These are phyloP conservation scores for Arge pagana DNA, from an alignment of 2,888 invertebrate genomes.

Conservation along the genomic window DNA sequence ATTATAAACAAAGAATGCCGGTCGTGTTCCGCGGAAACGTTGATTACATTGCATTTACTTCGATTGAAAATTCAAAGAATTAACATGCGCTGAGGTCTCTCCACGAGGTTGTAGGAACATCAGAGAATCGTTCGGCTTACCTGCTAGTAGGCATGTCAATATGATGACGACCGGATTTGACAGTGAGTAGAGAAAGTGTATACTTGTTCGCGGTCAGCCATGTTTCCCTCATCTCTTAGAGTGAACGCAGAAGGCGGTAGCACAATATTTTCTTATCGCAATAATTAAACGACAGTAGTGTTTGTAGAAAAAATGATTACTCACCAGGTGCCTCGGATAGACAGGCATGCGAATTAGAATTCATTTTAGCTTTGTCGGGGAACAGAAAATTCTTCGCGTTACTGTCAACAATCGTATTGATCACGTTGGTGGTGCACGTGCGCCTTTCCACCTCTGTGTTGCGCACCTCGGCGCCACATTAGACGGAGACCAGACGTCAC, in stretches of 20 bases:
- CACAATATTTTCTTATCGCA: no score
- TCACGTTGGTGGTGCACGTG: conserved; percentile 8
- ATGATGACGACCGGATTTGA: background rate
- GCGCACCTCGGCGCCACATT: no score
- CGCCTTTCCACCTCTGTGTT: no score
- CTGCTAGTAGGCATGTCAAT: no score
- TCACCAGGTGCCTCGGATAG: conserved; percentile 42
- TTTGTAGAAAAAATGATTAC: conserved; percentile 25
- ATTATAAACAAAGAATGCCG: no score
- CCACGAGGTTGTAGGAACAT: no score
- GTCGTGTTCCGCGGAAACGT: background rate
- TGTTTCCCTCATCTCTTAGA: background rate
- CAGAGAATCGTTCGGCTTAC: no score
- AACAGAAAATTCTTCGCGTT: background rate
- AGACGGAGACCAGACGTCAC: no score
- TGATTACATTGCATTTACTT: background rate
- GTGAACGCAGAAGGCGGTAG: background rate
- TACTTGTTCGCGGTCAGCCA: background rate
- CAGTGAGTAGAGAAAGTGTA: background rate
- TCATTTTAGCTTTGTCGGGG: conserved; percentile 26
- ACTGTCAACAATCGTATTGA: conserved; percentile 17
- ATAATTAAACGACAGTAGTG: no score
- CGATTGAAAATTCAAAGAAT: background rate
- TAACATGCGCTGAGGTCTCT: no score
- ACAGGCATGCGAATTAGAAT: conserved; percentile 41